Evolutionary conservation across 1,140 invertebrate species (phyloP), one percentile per base, ranked within the genome.

Genomic region (Acromyrmex echinatior): DNA sequence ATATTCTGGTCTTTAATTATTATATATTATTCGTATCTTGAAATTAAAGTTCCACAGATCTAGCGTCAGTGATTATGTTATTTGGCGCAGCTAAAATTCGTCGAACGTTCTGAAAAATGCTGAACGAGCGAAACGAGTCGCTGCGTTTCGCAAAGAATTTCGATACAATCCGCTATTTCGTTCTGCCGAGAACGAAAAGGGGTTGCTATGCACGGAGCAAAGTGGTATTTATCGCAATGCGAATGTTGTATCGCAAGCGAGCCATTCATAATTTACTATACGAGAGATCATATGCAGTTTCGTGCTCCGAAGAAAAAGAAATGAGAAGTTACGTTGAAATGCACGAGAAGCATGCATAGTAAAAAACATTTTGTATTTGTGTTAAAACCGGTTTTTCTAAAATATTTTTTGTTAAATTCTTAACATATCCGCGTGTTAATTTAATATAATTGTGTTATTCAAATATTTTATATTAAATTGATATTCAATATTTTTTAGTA

Each of bases 201-300:
- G 35, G 5, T 53, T 31, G 68, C 9, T 28, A 1, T 28, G 28
- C n/a, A 10, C 18, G 7, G 21, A 3, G 18, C 25, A 14, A 51
- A n/a, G 18, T 49, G 49, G 18, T 62, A 45, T 74, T 62, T 74
- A 74, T 84, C n/a, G 56, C 39, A 39, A 74, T 58, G 21, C 49
- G 31, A 49, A 81, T 62, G 35, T 18, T 35, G 21, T 21, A 21
- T 21, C 21, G 21, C 21, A n/a, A 56, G 25, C 70, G 70, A 51
- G n/a, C 39, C 56, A 6, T 6, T 49, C 18, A 2, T 71, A 58
- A 80, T 73, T 71, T 2, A 60, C 0, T 21, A 35, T n/a, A 31
- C 18, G 3, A 3, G 10, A 7, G 16, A 49, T 45, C 18, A 56
- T 16, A 21, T 10, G 31, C 65, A n/a, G 51, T 0, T 70, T 16